A percentile compares a stretch with the other conserved stretches of the same genome.
phyloP scores from a whole-genome alignment of 2,113 vertebrate genomes.

The Phrynosoma blainvillii region DNA sequence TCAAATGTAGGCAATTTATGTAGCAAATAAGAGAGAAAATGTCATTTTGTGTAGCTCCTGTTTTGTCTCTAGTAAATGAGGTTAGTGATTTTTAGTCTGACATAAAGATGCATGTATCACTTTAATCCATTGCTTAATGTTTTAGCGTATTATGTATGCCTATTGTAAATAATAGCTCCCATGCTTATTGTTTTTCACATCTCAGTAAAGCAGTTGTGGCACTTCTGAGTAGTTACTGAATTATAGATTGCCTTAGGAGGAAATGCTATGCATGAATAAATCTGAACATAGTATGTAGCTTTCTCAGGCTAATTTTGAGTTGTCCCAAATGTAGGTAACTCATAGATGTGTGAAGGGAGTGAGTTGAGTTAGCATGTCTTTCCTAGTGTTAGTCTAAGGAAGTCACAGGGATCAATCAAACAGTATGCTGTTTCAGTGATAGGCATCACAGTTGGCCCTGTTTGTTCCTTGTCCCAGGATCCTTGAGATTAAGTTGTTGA shows the following conservation, averaged over 20 bases:
- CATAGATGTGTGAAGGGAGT: background rate
- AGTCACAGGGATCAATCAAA: background rate
- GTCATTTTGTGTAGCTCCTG: background rate
- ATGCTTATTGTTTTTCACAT: background rate
- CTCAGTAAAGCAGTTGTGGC: background rate
- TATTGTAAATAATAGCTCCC: background rate
- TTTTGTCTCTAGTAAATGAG: conserved; percentile 10
- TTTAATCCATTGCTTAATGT: background rate
- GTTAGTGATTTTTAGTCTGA: background rate
- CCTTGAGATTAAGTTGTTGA: background rate
- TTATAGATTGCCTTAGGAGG: conserved; percentile 20
- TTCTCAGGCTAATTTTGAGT: background rate
- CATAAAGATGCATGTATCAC: background rate
- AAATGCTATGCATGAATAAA: background rate
- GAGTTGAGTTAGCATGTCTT: background rate
- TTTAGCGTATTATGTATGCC: background rate
- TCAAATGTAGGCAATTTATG: background rate
- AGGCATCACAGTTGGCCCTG: background rate
- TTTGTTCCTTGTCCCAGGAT: background rate
- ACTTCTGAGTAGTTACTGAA: conserved; percentile 13
- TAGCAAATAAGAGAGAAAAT: too few relatives aligned
- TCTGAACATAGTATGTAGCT: conserved; percentile 12
- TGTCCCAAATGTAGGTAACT: background rate
- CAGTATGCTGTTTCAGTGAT: background rate
- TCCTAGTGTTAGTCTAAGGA: background rate